Evolutionary conservation across 2,113 vertebrate genomes (phyloP).

Genomic region (Myocastor coypus): DNA sequence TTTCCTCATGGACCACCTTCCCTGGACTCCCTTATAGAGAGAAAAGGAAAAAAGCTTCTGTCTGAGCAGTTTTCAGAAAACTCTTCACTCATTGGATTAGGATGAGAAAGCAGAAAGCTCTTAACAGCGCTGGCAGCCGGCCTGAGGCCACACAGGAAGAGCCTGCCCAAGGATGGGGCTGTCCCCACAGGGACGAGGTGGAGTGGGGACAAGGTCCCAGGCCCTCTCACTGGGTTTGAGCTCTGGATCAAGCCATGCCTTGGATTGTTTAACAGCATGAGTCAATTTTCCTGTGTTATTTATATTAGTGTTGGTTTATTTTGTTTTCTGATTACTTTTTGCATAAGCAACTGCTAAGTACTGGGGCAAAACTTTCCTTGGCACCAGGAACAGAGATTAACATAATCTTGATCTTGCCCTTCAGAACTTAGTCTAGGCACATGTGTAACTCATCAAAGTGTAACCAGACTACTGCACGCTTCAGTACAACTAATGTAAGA

Average conservation of each 20-base stretch:
- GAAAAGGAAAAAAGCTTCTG: neutral
- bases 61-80: neutral
- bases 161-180: neutral
- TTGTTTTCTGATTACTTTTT: slow-evolving; percentile 40
- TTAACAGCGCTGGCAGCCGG: neutral
- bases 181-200: neutral
- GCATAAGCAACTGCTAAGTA: neutral
- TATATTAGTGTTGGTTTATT: neutral
- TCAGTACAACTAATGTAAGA: neutral
- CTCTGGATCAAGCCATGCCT: neutral
- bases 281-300: neutral
- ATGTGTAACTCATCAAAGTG: neutral
- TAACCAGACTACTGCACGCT: neutral
- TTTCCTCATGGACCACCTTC: neutral
- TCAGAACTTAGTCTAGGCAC: neutral
- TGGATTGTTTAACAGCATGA: neutral
- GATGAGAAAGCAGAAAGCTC: neutral
- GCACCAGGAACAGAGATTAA: neutral
- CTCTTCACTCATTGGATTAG: neutral
- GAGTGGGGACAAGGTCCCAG: neutral
- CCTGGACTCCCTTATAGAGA: neutral
- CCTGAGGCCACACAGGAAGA: no score
- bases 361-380: neutral
- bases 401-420: neutral
- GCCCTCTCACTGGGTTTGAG: neutral